Evolutionary conservation across 1,140 invertebrate genomes (phyloP).

Genomic region (Nasonia longicornis): DNA sequence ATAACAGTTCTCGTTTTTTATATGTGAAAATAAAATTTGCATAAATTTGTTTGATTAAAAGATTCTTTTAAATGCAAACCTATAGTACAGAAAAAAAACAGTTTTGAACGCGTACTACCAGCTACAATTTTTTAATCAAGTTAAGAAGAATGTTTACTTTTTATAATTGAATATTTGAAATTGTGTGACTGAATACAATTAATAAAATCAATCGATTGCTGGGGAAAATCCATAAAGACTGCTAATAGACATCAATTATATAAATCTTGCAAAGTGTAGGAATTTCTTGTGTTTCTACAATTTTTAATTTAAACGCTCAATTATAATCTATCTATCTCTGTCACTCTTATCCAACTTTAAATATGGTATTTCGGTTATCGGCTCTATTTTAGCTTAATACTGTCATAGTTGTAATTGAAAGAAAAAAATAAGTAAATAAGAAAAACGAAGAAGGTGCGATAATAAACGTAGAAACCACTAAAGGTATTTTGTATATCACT

Average conservation of each 20-base stretch:
- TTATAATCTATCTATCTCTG: conserved; percentile 40
- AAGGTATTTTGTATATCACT: conserved; percentile 52
- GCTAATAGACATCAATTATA: conserved; percentile 39
- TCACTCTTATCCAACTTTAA: conserved; percentile 37
- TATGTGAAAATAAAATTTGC: not conserved
- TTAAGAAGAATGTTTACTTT: conserved; percentile 7
- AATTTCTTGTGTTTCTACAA: conserved; percentile 33
- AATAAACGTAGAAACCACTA: conserved; percentile 45
- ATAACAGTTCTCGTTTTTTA: not conserved
- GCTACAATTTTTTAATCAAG: not conserved
- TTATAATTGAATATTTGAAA: conserved; percentile 9
- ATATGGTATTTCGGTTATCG: conserved; percentile 42
- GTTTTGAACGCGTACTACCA: not conserved
- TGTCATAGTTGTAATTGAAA: conserved; percentile 42
- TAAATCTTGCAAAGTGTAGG: conserved; percentile 33
- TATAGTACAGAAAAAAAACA: not conserved
- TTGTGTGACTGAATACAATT: conserved; percentile 15
- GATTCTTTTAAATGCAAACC: not conserved
- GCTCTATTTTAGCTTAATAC: conserved; percentile 45
- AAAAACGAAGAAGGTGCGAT: conserved; percentile 45
- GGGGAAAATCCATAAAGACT: conserved; percentile 37
- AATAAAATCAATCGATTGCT: not conserved
- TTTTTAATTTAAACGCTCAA: conserved; percentile 39
- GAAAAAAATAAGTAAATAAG: conserved; percentile 39
- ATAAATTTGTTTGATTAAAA: not conserved